Evolutionary conservation across 30 jellyfish, hydroid and myxozoan genomes (phyloP), one percentile per base, ranked within the genome.

Genomic region (Morbakka virulenta): DNA sequence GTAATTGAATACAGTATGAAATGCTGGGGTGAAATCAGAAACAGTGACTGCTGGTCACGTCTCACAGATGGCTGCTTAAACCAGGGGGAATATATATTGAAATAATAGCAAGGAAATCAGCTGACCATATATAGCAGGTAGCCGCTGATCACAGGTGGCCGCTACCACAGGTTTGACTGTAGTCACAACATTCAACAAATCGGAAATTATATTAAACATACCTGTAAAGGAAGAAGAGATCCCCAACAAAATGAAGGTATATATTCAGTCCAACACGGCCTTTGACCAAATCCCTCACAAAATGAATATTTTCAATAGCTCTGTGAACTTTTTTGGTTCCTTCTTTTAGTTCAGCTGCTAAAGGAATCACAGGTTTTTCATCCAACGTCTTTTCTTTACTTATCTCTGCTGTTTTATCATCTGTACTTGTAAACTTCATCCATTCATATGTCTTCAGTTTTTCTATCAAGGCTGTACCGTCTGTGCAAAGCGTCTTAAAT

Each of bases 201-300:
- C n/a, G n/a, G n/a, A n/a, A n/a, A n/a, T n/a, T n/a, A n/a, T n/a
- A n/a, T n/a, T n/a, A n/a, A n/a, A n/a, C n/a, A 1, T 84, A 84
- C 95, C 76, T 22, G 79, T 84, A 84, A 13, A 84, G 68, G 86
- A 64, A 84, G 72, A 74, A 84, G 1, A 75, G 63, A 4, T 83
- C 25, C 1, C 89, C 85, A 21, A 84, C 89, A 31, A 75, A 82
- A 27, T 74, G 84, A 12, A 77, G 85, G 49, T 84, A 84, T 20
- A 84, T 67, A 61, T 69, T 76, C 65, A 65, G 79, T 20, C 76
- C 95, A 3, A 84, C 89, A 23, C 82, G 75, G 20, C 95, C 95
- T 76, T 76, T 84, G 57, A 84, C 48, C 23, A 84, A 67, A 20
- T 75, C 89, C 53, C 65, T 66, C 29, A 84, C 76, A 69, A 74